Conservation (phyloP, 2,113 vertebrate species). For the Chaetura pelagica region DNA sequence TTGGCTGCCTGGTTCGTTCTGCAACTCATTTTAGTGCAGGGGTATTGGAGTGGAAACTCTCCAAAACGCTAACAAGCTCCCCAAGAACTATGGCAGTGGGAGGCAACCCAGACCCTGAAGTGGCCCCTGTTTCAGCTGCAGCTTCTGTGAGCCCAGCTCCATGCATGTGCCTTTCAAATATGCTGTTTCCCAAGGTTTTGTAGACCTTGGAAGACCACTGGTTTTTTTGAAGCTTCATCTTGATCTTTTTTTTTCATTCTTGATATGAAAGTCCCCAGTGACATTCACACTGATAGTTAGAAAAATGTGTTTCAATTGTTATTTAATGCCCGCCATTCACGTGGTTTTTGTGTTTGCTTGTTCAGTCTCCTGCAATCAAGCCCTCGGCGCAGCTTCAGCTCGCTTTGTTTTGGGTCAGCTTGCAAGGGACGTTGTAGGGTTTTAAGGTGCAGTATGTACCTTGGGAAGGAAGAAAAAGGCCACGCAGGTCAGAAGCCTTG, state of each 20-base stretch:
- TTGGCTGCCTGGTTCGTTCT: background rate
- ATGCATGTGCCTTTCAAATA: rapidly evolving
- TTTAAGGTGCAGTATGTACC: rapidly evolving
- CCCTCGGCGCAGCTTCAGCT: background rate
- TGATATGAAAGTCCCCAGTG: background rate
- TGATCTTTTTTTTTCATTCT: background rate
- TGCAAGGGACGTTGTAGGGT: background rate
- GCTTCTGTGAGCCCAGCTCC: background rate
- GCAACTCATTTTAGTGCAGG: background rate
- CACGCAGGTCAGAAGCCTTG: background rate
- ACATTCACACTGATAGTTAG: rapidly evolving
- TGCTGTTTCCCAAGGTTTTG: background rate
- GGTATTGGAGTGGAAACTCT: background rate
- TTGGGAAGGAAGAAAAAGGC: background rate
- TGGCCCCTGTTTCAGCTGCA: background rate
- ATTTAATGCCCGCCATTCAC: no score
- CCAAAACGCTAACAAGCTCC: background rate
- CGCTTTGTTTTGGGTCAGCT: rapidly evolving
- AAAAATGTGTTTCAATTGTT: rapidly evolving
- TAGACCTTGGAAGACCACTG: background rate
- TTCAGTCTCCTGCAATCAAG: background rate
- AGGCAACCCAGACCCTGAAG: rapidly evolving
- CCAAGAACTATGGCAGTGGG: rapidly evolving
- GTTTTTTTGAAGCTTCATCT: background rate
- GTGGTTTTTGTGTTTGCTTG: background rate